Conservation (phyloP, 2,888 invertebrate genomes). For the Cabera pusaria region DNA sequence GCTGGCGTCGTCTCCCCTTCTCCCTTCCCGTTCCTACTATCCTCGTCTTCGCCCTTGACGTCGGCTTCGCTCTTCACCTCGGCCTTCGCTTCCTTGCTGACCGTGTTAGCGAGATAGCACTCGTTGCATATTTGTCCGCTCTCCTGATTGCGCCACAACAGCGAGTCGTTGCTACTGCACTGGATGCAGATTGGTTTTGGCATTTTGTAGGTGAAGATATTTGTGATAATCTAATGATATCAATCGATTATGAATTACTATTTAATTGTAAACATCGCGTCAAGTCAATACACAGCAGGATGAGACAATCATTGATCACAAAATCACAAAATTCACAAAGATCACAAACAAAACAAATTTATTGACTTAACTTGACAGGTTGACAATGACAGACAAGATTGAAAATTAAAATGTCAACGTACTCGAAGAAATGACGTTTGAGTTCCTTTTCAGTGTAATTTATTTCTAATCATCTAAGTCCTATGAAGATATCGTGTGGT, state of each 20-base stretch:
- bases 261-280: conserved; percentile 28
- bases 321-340: not conserved
- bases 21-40: conserved; percentile 52
- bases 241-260: not conserved
- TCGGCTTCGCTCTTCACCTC: conserved; percentile 57
- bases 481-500: too few relatives aligned
- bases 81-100: conserved; percentile 56
- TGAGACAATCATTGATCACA: too few relatives aligned
- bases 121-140: conserved; percentile 90
- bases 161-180: conserved; percentile 87
- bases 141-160: conserved; percentile 90
- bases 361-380: not conserved
- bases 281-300: too few relatives aligned
- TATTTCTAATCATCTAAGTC: too few relatives aligned
- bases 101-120: conserved; percentile 83
- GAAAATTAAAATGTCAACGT: too few relatives aligned
- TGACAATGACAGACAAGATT: not conserved
- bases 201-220: conserved; percentile 48
- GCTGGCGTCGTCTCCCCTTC: conserved; percentile 69
- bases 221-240: not conserved
- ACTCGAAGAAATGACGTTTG: too few relatives aligned
- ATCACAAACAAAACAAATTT: conserved; percentile 1
- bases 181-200: conserved; percentile 86
- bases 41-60: conserved; percentile 59
- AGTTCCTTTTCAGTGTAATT: too few relatives aligned